A percentile compares a stretch with the other conserved stretches of the same genome.
Evolutionary conservation across 2,797 vertebrate species (phyloP).

Genomic region (Semotilus atromaculatus): DNA sequence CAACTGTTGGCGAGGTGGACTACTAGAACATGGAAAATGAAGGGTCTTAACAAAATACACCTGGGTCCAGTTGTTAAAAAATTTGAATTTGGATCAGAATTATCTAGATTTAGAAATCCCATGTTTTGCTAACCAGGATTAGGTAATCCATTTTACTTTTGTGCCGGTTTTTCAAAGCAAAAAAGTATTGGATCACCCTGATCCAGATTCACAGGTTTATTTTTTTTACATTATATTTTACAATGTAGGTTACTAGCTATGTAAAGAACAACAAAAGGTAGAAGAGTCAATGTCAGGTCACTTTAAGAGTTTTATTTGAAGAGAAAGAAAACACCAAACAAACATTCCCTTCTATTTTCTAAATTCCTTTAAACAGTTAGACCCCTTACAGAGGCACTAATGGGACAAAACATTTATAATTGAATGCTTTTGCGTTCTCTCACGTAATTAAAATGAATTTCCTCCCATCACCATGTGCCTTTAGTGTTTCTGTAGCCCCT

Average conservation of each 20-base stretch:
- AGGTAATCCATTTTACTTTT: no score
- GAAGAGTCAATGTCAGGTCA: neutral
- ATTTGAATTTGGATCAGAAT: no score
- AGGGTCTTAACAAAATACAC: no score
- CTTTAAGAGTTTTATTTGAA: neutral
- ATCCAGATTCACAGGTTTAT: no score
- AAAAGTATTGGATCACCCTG: no score
- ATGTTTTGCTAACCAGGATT: no score
- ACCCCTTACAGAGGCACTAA: neutral
- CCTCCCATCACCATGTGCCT: neutral
- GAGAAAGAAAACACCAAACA: neutral
- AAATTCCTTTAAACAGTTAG: neutral
- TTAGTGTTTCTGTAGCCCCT: neutral
- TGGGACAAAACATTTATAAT: neutral
- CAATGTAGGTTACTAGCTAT: neutral
- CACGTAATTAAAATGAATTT: no score
- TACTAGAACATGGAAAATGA: no score
- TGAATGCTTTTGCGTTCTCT: no score
- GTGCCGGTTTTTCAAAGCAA: no score
- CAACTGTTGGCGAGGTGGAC: neutral
- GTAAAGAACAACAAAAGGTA: neutral
- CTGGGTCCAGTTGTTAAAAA: no score
- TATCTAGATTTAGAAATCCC: no score
- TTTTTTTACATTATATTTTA: neutral
- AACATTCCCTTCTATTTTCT: neutral